Evolutionary conservation across 2,888 invertebrate species (phyloP).

Genomic region (Pseudococcus viburni): DNA sequence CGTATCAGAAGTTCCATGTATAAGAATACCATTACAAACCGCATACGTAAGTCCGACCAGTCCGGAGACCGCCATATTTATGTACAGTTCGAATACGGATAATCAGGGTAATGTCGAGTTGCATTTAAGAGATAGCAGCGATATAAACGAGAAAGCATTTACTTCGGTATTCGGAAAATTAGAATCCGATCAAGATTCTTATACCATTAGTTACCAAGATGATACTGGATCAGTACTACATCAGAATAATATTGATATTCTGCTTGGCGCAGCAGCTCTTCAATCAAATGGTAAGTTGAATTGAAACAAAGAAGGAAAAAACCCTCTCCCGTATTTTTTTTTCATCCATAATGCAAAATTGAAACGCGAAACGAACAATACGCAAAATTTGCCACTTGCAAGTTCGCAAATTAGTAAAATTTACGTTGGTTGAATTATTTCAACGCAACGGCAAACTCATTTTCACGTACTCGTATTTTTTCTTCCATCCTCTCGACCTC

Average conservation of each 20-base stretch:
- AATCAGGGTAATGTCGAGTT: slow-evolving; percentile 64
- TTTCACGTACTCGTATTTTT: neutral
- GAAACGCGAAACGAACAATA: neutral
- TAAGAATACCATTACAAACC: slow-evolving; percentile 61
- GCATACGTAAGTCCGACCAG: slow-evolving; percentile 61
- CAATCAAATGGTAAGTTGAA: slow-evolving; percentile 61
- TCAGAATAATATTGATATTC: slow-evolving; percentile 64
- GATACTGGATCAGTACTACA: slow-evolving; percentile 56
- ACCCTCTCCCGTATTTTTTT: neutral
- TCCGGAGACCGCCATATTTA: slow-evolving; percentile 63
- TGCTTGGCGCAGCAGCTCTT: slow-evolving; percentile 66
- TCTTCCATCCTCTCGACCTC: neutral
- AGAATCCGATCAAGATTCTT: slow-evolving; percentile 62
- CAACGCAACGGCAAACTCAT: neutral
- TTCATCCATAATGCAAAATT: neutral
- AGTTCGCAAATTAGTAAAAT: neutral
- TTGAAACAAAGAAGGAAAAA: neutral
- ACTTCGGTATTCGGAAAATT: slow-evolving; percentile 63
- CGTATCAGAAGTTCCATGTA: slow-evolving; percentile 61
- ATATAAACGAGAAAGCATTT: slow-evolving; percentile 58
- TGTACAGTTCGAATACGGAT: slow-evolving; percentile 65
- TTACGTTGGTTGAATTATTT: neutral
- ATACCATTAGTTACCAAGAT: slow-evolving; percentile 66
- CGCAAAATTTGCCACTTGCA: neutral
- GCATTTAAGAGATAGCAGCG: slow-evolving; percentile 55